Base-by-base conservation (phyloP, 2,888 invertebrate species). In the Eristalis arbustorum region DNA sequence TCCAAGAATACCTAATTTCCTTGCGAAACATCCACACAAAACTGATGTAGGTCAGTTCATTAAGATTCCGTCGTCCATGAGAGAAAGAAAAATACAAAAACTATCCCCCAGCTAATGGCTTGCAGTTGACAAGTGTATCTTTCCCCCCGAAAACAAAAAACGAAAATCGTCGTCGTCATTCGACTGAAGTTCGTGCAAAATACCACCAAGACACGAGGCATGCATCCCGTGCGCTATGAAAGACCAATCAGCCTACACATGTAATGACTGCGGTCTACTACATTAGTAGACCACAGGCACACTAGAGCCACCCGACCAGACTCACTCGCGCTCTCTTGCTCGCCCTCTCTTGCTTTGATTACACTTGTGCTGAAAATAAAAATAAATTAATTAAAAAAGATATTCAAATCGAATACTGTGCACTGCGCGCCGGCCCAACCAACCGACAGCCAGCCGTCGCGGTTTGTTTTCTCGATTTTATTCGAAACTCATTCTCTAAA, bases 301-400 rank as follows among this genome's bases (percentile, higher is more conserved):
- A n/a, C n/a, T n/a, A n/a, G 57, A 49, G 49, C 8, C 49, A 8
- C 18, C 49, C 49, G 49, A 49, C 18, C 49, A 18, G 8, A 18
- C 18, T 42, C 42, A 56, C 49, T 66, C 40, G n/a, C 57, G 37
- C 31, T 69, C 49, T 69, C 49, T 67, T 28, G 64, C 31, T 28
- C 64, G 62, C 68, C 3, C 59, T 34, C 63, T 68, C 68, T 64
- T 69, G 37, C 59, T 23, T n/a, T 68, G 72, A 59, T 59, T 75
- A 72, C 59, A 75, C 37, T 61, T 75, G 37, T 64, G 61, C 62
- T 74, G 66, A 76, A 77, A 82, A 74, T 82, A 81, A 87, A 87
- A 75, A 78, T 67, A 87, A 87, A 74, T 68, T 82, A 87, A 87
- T 87, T 87, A 87, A 82, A 78, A 82, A 84, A 74, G 75, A 81